Base-by-base conservation (phyloP, 2,113 vertebrate genomes). In the Vireo altiloquus region DNA sequence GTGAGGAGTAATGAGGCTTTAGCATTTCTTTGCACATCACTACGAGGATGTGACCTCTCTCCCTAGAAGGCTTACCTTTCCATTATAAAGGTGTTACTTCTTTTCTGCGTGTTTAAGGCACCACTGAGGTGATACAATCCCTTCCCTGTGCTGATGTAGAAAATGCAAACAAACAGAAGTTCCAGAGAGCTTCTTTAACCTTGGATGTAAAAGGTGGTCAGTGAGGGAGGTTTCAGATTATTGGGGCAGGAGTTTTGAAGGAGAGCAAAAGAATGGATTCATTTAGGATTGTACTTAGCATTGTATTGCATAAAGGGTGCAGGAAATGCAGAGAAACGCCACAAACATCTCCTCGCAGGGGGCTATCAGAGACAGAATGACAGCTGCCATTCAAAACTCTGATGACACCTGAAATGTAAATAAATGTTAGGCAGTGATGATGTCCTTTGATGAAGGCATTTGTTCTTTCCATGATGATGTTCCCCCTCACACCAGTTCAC, bases 1-100 rank as follows among this genome's bases (percentile, higher is more conserved):
- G 72, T 64, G 74, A 96, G 69, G 46, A 82, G 65, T 92, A 96
- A 81, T 89, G 65, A 93, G 86, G 46, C 60, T 87, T 90, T 89
- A 90, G 64, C 61, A 52, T 92, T 83, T 96, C 90, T 87, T 81
- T 79, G 44, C 69, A 71, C 72, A 25, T 75, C 40, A 14, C 61
- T 71, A 3, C 44, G 30, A n/a, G 76, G 75, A 81, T 7, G 24
- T 71, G 88, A 87, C 64, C 86, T 68, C 47, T 81, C 60, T 87
- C 82, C 40, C 56, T 46, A 27, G 80, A 89, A 86, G 40, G 30
- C 37, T 95, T 69, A 54, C 78, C 79, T 87, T 83, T 90, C 81
- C 72, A 64, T 94, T 90, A 39, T 60, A 63, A 79, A 75, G 65
- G 40, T 90, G 86, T 84, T 92, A 22, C 31, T 90, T 60, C 47